phyloP scores from a whole-genome alignment of 2,797 vertebrate species.

The Hippopotamyrus pictus region DNA sequence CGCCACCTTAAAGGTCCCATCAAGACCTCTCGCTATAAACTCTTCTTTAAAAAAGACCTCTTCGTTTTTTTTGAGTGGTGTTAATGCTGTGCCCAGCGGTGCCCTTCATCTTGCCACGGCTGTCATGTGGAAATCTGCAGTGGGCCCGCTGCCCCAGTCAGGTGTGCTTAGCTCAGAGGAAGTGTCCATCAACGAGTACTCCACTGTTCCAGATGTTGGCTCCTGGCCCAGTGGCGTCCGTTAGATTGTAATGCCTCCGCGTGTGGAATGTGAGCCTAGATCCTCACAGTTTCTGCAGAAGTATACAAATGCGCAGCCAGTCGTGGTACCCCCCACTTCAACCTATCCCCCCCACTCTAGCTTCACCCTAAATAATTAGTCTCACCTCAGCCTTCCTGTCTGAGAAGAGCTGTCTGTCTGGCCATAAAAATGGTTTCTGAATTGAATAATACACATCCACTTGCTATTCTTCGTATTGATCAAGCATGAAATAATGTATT shows the following conservation, averaged over 20 bases:
- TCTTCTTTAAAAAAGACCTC: not conserved
- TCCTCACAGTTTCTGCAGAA: slow-evolving; percentile 53
- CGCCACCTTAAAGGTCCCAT: not conserved
- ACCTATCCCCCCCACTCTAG: not conserved
- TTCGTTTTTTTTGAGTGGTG: not conserved
- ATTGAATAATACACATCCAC: not conserved
- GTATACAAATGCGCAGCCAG: slow-evolving; percentile 10
- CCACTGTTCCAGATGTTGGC: slow-evolving; percentile 23
- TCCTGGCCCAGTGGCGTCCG: slow-evolving; percentile 49
- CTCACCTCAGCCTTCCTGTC: not conserved
- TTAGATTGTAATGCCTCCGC: slow-evolving; percentile 58
- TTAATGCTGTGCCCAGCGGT: not conserved
- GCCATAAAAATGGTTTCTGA: not conserved
- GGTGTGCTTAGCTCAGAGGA: not conserved
- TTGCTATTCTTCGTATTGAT: not conserved
- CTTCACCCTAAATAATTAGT: not conserved
- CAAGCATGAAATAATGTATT: not conserved
- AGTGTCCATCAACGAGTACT: slow-evolving; percentile 42
- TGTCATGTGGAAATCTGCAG: not conserved
- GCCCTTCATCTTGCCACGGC: not conserved
- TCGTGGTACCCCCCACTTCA: not conserved
- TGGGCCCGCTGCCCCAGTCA: not conserved
- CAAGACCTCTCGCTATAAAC: not conserved
- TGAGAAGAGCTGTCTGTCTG: not conserved
- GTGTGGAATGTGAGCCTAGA: slow-evolving; percentile 66